phyloP scores from a whole-genome alignment of 2,888 invertebrate genomes.

The Drosophila quinaria region DNA sequence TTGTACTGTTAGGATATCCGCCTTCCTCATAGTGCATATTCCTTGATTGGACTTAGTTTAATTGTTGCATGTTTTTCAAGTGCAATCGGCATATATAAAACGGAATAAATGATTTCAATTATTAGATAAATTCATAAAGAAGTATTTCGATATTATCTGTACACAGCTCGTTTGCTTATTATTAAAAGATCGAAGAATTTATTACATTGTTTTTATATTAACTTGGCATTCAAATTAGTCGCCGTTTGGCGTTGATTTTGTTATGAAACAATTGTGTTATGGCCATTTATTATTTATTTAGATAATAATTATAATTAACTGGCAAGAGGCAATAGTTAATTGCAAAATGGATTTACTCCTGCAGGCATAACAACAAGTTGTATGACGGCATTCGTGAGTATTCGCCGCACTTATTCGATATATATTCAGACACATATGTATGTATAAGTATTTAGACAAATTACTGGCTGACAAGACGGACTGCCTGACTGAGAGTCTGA shows the following conservation, averaged over 20 bases:
- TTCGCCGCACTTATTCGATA: slow-evolving; percentile 29
- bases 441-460: slow-evolving; percentile 49
- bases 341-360: slow-evolving; percentile 75
- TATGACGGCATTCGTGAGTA: slow-evolving; percentile 68
- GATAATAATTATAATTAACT: slow-evolving; percentile 68
- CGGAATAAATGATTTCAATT: slow-evolving; percentile 5
- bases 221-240: slow-evolving; percentile 44
- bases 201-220: slow-evolving; percentile 8
- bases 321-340: slow-evolving; percentile 61
- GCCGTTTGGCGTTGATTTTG: slow-evolving; percentile 40
- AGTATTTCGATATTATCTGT: slow-evolving; percentile 1
- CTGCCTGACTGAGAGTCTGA: slow-evolving; percentile 19
- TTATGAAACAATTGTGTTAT: slow-evolving; percentile 47
- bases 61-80: too few relatives aligned
- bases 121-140: slow-evolving; percentile 1
- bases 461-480: slow-evolving; percentile 43
- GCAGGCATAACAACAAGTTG: slow-evolving; percentile 67
- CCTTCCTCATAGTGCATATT: too few relatives aligned
- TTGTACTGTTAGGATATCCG: too few relatives aligned
- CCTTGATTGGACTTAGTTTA: background rate
- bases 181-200: slow-evolving; percentile 1
- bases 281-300: slow-evolving; percentile 38
- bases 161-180: slow-evolving; percentile 2
- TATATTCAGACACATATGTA: slow-evolving; percentile 23
- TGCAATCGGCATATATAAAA: background rate